phyloP scores from a whole-genome alignment of 2,113 vertebrate genomes.

The Indri indri region DNA sequence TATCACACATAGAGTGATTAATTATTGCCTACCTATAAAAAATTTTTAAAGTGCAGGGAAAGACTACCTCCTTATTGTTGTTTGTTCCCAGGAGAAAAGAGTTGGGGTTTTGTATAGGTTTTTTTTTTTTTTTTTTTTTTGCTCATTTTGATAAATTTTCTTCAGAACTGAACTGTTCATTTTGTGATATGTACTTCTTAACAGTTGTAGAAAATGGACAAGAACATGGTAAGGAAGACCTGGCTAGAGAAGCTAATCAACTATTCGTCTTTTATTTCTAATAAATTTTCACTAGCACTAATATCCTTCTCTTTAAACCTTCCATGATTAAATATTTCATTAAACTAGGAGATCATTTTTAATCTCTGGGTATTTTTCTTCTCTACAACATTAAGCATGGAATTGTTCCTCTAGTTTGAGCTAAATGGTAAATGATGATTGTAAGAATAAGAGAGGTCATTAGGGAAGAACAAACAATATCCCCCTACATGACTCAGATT shows the following conservation, averaged over 20 bases:
- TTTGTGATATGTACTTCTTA: background rate
- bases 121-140: background rate
- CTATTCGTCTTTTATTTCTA: background rate
- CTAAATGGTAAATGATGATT: background rate
- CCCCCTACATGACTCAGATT: background rate
- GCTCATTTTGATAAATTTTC: background rate
- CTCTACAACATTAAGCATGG: background rate
- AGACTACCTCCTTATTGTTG: background rate
- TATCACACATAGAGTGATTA: background rate
- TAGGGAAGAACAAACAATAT: background rate
- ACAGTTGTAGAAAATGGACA: background rate
- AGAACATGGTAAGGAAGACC: background rate
- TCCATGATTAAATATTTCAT: background rate
- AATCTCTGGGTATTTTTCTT: background rate
- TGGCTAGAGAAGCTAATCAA: background rate
- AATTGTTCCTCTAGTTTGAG: background rate
- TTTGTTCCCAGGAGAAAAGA: background rate
- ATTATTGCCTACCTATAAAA: background rate
- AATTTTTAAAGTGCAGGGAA: background rate
- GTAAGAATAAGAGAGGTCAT: background rate
- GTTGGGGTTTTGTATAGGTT: background rate
- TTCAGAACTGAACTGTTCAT: background rate
- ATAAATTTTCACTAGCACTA: background rate
- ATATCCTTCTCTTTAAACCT: background rate
- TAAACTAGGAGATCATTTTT: background rate